Evolutionary conservation across 2,113 vertebrate genomes (phyloP), one percentile per base, ranked within the genome.

Genomic region (Megaceryle maxima): DNA sequence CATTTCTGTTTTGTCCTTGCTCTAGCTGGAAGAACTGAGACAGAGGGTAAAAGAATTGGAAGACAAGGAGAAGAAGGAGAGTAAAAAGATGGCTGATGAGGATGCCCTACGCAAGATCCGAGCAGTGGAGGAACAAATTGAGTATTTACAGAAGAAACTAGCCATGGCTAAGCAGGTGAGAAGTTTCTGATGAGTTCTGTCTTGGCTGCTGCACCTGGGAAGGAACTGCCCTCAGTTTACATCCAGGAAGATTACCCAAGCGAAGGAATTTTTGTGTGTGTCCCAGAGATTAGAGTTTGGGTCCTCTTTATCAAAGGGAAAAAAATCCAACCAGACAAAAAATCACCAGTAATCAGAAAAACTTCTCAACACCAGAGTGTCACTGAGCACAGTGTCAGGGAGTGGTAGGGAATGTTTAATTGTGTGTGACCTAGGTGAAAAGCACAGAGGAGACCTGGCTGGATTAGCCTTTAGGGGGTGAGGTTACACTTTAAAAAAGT

Each of bases 41-140:
- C 99, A 99, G 96, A 98, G 99, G 66, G 97, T 99, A 66, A 98
- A 98, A 92, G 99, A 99, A 59, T 87, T 99, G 79, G 99, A 99
- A 96, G 99, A 99, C 96, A 98, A 99, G 64, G 99, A 99, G 95
- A 99, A 99, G 92, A 99, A 99, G 80, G 99, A 99, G 82, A 99
- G 99, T 88, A 99, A 99, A 95, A 99, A 99, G 95, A 99, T 99
- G 99, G 99, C 99, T 1, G 99, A 99, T 16, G 99, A 99, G 87
- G 99, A 99, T 84, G 99, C 99, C 1, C 96, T 99, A 26, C 98
- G 98, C 90, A 99, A 99, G 97, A 99, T 99, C 87, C 98, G 98
- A 64, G 99, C 98, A 31, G 99, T 99, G 24, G 99, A 99, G 77
- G 99, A 99, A 91, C 99, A 99, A 96, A 99, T 99, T 5, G 99